These are phyloP conservation scores for Semotilus atromaculatus DNA, from an alignment of 2,797 vertebrate genomes.

Conservation along the genomic window DNA sequence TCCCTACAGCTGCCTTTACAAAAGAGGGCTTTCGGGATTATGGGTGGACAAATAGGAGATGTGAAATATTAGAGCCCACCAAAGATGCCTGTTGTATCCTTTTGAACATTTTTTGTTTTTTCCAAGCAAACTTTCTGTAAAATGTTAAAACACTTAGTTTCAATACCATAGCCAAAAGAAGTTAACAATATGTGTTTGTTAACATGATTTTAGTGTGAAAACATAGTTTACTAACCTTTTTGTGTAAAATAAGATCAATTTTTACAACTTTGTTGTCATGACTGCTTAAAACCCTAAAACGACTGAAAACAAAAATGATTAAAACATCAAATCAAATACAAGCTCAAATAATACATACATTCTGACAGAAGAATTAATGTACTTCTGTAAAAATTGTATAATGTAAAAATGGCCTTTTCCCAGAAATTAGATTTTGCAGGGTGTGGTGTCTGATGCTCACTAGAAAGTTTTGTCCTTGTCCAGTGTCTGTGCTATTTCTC, in stretches of 20 bases:
- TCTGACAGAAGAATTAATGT: background rate
- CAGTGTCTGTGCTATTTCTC: background rate
- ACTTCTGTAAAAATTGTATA: too few species aligned
- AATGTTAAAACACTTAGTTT: background rate
- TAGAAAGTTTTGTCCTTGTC: background rate
- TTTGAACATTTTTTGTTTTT: background rate
- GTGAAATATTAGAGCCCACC: slow-evolving; percentile 22
- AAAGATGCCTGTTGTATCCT: slow-evolving; percentile 14
- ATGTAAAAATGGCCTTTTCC: too few species aligned
- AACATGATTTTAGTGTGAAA: background rate
- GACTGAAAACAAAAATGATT: background rate
- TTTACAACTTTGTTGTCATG: background rate
- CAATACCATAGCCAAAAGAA: background rate
- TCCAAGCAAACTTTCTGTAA: background rate
- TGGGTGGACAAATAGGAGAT: slow-evolving; percentile 31
- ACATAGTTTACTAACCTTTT: background rate
- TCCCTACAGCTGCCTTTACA: slow-evolving; percentile 29
- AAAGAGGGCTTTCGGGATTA: slow-evolving; percentile 30
- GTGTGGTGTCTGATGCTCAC: background rate
- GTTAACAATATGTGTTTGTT: background rate
- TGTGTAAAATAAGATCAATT: background rate
- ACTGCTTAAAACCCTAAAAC: background rate
- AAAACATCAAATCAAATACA: background rate
- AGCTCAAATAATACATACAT: too few species aligned
- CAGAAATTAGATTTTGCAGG: background rate